Evolutionary conservation across 2,113 vertebrate genomes (phyloP).

Genomic region (Scatophagus argus): DNA sequence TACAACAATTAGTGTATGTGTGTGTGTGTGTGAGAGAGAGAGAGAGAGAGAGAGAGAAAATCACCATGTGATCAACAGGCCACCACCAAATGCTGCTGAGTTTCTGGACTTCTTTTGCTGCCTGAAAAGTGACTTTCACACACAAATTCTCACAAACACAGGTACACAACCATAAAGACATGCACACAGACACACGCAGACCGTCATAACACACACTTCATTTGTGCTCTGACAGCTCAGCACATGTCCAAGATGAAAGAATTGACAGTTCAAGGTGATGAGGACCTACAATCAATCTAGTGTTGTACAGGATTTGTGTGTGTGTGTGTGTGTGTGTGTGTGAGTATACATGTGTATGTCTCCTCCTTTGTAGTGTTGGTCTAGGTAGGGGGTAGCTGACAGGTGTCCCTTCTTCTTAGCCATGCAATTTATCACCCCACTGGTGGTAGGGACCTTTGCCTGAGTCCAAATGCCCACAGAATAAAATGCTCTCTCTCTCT

Average conservation of each 20-base stretch:
- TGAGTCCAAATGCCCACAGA: conserved; percentile 52
- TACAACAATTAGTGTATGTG: not conserved
- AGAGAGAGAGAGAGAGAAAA: not conserved
- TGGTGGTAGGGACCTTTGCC: conserved; percentile 73
- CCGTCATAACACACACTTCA: conserved; percentile 59
- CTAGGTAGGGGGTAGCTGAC: conserved; percentile 69
- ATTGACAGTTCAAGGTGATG: conserved; percentile 79
- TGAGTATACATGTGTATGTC: conserved; percentile 35
- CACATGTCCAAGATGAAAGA: conserved; percentile 66
- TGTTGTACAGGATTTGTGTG: conserved; percentile 49
- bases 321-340: conserved; percentile 12
- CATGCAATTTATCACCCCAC: conserved; percentile 83
- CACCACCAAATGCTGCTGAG: not conserved
- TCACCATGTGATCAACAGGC: conserved; percentile 23
- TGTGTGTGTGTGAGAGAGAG: not conserved
- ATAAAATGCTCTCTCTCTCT: conserved; percentile 33
- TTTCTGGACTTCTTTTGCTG: conserved; percentile 4
- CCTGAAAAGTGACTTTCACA: conserved; percentile 24
- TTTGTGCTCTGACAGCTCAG: conserved; percentile 71
- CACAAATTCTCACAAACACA: not conserved
- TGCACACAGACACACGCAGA: conserved; percentile 28
- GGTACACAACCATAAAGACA: conserved; percentile 17
- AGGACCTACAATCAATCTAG: conserved; percentile 62
- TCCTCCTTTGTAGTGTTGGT: conserved; percentile 49
- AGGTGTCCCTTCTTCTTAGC: conserved; percentile 82